phyloP scores from a whole-genome alignment of 2,797 vertebrate species.

The Karalla daura region DNA sequence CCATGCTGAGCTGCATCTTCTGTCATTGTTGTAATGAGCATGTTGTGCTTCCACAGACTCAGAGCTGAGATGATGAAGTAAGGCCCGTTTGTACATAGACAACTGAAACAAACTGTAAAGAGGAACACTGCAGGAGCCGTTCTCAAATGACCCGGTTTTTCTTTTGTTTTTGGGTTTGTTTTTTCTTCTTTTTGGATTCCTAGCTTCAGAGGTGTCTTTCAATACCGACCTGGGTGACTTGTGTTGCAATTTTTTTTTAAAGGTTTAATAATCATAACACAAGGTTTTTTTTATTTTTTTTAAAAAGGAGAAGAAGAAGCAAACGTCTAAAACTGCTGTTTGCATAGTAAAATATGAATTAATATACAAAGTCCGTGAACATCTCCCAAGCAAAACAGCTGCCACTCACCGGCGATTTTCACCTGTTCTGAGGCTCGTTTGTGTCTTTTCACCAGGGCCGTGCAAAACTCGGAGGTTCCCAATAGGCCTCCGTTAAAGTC shows the following conservation, averaged over 20 bases:
- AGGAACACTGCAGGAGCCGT: conserved; percentile 7
- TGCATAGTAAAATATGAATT: conserved; percentile 70
- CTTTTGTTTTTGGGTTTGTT: conserved; percentile 15
- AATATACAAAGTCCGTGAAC: conserved; percentile 44
- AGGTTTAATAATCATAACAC: conserved; percentile 22
- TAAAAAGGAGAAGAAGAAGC: conserved; percentile 35
- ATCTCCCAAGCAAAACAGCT: conserved; percentile 3
- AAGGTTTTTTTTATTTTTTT: neutral
- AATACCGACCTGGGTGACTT: conserved; percentile 24
- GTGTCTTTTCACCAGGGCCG: conserved; percentile 16
- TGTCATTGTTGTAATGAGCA: neutral
- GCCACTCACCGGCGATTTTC: neutral
- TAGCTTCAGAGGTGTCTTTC: conserved; percentile 48
- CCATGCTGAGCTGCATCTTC: too few relatives aligned
- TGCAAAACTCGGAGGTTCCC: too few relatives aligned
- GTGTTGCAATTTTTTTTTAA: conserved; percentile 25
- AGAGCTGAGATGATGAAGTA: conserved; percentile 18
- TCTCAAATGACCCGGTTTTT: conserved; percentile 1
- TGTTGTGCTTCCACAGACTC: conserved; percentile 44
- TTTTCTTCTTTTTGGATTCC: conserved; percentile 43
- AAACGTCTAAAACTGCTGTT: conserved; percentile 48
- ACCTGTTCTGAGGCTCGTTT: conserved; percentile 11
- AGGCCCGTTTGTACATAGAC: conserved; percentile 32
- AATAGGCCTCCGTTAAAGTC: too few relatives aligned
- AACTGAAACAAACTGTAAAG: conserved; percentile 11